Evolutionary conservation across 1,140 invertebrate genomes (phyloP).

Genomic region (Formica selysi): DNA sequence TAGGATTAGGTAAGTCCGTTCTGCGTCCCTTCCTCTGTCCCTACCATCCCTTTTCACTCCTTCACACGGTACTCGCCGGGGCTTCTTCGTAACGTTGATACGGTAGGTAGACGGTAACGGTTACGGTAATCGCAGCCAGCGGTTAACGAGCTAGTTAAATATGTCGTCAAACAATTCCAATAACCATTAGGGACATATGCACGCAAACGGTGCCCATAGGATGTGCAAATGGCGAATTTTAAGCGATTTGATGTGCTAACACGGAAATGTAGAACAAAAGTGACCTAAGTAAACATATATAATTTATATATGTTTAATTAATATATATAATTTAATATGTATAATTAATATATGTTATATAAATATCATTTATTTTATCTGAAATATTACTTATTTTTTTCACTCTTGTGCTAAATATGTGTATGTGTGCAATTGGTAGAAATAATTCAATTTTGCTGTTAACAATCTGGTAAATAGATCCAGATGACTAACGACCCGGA

Average conservation of each 20-base stretch:
- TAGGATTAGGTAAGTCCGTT: conserved; percentile 77
- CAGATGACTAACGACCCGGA: not conserved
- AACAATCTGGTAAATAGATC: not conserved
- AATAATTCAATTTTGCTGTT: not conserved
- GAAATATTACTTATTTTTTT: not conserved
- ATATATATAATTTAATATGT: no score
- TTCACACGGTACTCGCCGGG: not conserved
- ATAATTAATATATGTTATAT: no score
- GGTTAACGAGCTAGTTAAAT: conserved; percentile 64
- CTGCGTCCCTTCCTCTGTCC: not conserved
- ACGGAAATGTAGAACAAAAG: not conserved
- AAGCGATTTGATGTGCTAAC: not conserved
- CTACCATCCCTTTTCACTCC: not conserved
- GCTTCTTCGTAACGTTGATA: conserved; percentile 28
- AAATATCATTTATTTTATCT: no score
- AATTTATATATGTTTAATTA: no score
- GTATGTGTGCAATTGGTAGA: not conserved
- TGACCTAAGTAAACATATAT: no score
- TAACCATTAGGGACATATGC: not conserved
- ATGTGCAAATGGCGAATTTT: conserved; percentile 23
- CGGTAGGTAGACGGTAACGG: conserved; percentile 8
- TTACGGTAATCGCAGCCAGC: conserved; percentile 56
- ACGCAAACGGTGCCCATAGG: not conserved
- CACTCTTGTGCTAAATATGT: not conserved
- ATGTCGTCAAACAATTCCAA: conserved; percentile 32